Evolutionary conservation across 2,113 vertebrate species (phyloP), one percentile per base, ranked within the genome.

Genomic region (Onychostoma macrolepis): DNA sequence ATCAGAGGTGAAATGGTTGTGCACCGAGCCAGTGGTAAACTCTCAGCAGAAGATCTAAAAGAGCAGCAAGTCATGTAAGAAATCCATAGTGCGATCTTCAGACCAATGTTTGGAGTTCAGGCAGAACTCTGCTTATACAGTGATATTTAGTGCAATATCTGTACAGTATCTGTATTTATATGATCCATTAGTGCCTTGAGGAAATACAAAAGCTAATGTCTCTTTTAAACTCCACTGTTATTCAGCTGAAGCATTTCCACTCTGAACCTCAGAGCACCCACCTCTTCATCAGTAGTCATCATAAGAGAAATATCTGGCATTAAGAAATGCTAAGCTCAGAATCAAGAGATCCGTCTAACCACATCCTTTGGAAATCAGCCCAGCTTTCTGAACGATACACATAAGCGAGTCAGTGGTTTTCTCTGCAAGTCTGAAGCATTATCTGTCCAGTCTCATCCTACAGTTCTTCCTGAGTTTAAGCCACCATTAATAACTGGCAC

Each of bases 311-410:
- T 86, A 80, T 80, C 76, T 86, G 61, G 45, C 21, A 79, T 71
- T 86, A 53, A 79, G 26, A 69, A 86, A 80, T 56, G 79, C 28
- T 76, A 13, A n/a, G 21, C 85, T 82, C 82, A 75, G 82, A 87
- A 33, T 53, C 67, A 17, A 87, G 65, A 87, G 36, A 75, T 61
- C 36, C 67, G 61, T 76, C 78, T 74, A 38, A 74, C 75, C 67
- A 61, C 67, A 81, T 86, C 50, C 78, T 45, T 63, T 82, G 85
- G 79, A 87, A 80, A 87, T 76, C 67, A 82, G 78, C 79, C 69
- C 69, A 87, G 69, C 69, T 87, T 74, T 69, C 38, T 24, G 48
- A 86, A 75, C 26, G 74, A 87, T 45, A 61, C 53, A 63, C 85
- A 65, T 45, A 24, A 43, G 50, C 30, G 48, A 81, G 26, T 80